Conservation (phyloP, 2,797 vertebrate genomes). For the Hozukius guyotensis region DNA sequence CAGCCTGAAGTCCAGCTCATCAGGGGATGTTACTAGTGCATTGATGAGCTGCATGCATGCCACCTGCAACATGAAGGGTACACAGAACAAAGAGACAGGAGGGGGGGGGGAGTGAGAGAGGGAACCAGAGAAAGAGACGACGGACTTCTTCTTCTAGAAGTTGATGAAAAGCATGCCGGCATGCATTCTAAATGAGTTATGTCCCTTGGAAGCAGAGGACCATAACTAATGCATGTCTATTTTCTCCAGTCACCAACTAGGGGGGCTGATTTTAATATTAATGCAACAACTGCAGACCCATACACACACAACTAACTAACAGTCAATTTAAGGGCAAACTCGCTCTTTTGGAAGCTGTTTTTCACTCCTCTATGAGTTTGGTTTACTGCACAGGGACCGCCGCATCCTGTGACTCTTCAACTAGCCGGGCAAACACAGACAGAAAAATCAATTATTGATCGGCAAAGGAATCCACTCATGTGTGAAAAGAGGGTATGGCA, state of each 20-base stretch:
- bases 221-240: constrained; percentile 82
- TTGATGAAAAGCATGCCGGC: constrained; percentile 67
- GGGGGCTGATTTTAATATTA: constrained; percentile 78
- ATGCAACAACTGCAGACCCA: constrained; percentile 74
- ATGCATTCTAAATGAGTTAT: constrained; percentile 74
- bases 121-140: constrained; percentile 44
- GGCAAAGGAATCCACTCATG: constrained; percentile 59
- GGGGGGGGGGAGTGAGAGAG: neutral
- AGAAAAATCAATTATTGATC: constrained; percentile 79
- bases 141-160: constrained; percentile 57
- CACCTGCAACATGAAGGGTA: constrained; percentile 83
- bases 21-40: constrained; percentile 96
- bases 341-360: constrained; percentile 66
- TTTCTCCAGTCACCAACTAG: constrained; percentile 74
- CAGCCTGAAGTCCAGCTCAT: constrained; percentile 98
- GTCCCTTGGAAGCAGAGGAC: constrained; percentile 71
- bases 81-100: constrained; percentile 30
- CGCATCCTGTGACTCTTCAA: constrained; percentile 63
- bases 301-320: constrained; percentile 68
- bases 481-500: constrained; percentile 59
- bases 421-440: constrained; percentile 61
- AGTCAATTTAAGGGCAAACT: constrained; percentile 73
- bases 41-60: constrained; percentile 99
- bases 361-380: constrained; percentile 58
- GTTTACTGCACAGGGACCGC: constrained; percentile 57